Percentiles rank a stretch among this genome's conserved stretches.
Conservation (phyloP, 2,113 vertebrate genomes). For the Ictidomys tridecemlineatus region DNA sequence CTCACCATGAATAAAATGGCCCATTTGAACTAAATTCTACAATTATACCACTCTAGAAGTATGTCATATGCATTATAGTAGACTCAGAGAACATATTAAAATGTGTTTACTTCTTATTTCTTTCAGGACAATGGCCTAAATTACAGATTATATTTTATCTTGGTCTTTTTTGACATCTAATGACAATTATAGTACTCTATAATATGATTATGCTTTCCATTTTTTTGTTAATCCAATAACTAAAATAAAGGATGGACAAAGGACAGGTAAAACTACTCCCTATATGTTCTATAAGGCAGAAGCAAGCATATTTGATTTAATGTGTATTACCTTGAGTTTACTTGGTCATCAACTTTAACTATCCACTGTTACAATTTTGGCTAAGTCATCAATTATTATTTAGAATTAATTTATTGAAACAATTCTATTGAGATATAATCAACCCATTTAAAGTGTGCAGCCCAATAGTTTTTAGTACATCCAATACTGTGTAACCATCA, state of each 20-base stretch:
- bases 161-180: not conserved
- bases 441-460: not conserved
- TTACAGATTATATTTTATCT: not conserved
- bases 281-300: not conserved
- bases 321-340: not conserved
- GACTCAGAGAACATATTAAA: not conserved
- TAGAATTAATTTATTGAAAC: not conserved
- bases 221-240: not conserved
- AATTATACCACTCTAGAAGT: not conserved
- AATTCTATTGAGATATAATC: not conserved
- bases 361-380: not conserved
- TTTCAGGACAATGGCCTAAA: not conserved
- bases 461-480: too few species aligned
- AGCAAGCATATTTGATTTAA: not conserved
- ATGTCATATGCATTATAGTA: not conserved
- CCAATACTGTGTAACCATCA: not conserved
- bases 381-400: not conserved
- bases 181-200: not conserved
- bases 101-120: not conserved
- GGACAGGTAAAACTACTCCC: not conserved
- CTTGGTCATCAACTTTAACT: not conserved
- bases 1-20: not conserved
- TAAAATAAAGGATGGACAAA: not conserved
- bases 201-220: not conserved
- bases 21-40: not conserved